A percentile compares a stretch with the other conserved stretches of the same genome.
These are phyloP conservation scores for Chaenocephalus aceratus DNA, from an alignment of 2,113 vertebrate species.

Conservation along the genomic window DNA sequence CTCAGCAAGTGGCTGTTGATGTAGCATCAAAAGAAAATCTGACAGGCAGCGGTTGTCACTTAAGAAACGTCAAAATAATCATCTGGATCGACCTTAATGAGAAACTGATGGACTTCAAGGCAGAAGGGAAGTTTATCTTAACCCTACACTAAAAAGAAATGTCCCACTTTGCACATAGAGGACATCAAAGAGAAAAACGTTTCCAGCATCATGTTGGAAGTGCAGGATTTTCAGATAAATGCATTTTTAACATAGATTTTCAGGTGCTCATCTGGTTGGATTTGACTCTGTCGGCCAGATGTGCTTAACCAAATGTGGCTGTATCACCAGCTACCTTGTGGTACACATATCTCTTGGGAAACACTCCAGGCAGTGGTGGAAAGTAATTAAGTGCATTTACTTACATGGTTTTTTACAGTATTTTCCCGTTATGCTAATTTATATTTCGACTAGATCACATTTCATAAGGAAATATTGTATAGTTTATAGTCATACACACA, in stretches of 20 bases:
- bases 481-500: neutral
- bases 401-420: neutral
- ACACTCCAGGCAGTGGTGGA: slow-evolving; percentile 1
- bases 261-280: slow-evolving; percentile 10
- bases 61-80: slow-evolving; percentile 53
- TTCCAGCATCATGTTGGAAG: neutral
- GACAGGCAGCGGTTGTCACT: slow-evolving; percentile 43
- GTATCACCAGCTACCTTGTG: neutral
- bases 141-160: neutral
- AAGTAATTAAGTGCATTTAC: neutral
- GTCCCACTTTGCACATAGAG: neutral
- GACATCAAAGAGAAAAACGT: slow-evolving; percentile 41
- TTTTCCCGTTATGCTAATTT: neutral
- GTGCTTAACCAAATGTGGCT: neutral
- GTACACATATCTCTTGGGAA: neutral
- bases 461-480: neutral
- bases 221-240: neutral
- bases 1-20: slow-evolving; percentile 31
- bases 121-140: slow-evolving; percentile 27
- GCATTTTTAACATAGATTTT: neutral
- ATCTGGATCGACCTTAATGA: slow-evolving; percentile 44
- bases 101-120: slow-evolving; percentile 58
- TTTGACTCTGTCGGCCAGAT: slow-evolving; percentile 8
- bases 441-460: neutral
- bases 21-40: slow-evolving; percentile 65